Percentiles rank a stretch among this genome's conserved stretches.
These are phyloP conservation scores for Poeciliopsis turneri DNA, from an alignment of 2,797 vertebrate species.

Conservation along the genomic window DNA sequence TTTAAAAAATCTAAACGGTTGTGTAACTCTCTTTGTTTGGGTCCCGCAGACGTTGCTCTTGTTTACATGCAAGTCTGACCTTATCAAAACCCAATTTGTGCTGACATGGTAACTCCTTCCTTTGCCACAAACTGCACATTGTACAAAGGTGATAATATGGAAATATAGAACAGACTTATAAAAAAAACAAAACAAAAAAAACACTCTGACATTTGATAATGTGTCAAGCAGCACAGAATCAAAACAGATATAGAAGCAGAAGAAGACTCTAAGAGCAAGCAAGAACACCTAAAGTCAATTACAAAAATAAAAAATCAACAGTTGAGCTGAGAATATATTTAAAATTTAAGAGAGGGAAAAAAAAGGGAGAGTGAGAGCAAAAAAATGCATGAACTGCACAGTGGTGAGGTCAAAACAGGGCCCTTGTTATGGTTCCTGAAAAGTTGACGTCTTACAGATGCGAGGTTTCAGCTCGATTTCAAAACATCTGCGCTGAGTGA, in stretches of 20 bases:
- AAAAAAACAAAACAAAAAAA: not conserved
- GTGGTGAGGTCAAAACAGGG: constrained; percentile 10
- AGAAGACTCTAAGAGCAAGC: not conserved
- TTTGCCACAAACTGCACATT: constrained; percentile 7
- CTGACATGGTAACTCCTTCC: not conserved
- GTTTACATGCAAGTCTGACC: constrained; percentile 5
- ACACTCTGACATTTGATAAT: not conserved
- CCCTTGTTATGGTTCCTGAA: constrained; percentile 44
- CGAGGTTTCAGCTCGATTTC: constrained; percentile 9
- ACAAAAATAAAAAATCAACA: not conserved
- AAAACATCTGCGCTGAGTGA: constrained; percentile 1
- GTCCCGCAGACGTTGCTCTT: not conserved
- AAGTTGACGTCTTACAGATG: constrained; percentile 20
- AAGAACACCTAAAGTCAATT: not conserved
- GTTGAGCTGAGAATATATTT: not conserved
- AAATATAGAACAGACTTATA: not conserved
- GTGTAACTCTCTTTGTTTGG: not conserved
- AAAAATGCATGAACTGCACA: not conserved
- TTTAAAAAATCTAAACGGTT: not conserved
- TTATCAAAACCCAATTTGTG: constrained; percentile 7
- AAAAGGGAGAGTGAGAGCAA: not conserved
- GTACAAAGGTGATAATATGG: not conserved
- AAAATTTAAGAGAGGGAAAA: not conserved
- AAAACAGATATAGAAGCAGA: not conserved
- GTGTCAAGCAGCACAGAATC: not conserved